Conservation (phyloP, 2,888 invertebrate genomes). For the Cephus runcator region DNA sequence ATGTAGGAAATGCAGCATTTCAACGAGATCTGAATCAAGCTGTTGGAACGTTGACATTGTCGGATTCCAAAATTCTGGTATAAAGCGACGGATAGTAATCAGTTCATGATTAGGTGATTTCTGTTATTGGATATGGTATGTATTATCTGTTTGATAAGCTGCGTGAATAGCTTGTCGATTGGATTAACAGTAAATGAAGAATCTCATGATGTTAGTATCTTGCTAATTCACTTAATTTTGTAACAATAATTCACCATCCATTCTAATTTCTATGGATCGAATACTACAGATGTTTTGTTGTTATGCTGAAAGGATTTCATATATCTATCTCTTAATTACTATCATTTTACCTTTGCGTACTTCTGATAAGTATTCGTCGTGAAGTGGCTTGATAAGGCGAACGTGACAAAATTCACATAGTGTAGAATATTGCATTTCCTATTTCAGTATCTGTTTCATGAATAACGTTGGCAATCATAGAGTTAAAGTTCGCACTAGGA, state of each 20-base stretch:
- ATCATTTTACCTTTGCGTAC: not conserved
- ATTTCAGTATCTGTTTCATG: not conserved
- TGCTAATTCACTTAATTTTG: not conserved
- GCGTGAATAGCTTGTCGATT: not conserved
- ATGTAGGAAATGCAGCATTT: not conserved
- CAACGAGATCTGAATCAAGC: not conserved
- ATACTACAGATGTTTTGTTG: not conserved
- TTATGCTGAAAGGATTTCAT: not conserved
- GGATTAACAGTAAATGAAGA: not conserved
- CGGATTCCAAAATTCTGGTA: not conserved
- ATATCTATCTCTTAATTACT: not conserved
- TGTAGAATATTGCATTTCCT: not conserved
- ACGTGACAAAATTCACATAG: not conserved
- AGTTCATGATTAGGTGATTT: not conserved
- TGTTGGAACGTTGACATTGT: not conserved
- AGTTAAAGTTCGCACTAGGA: not conserved
- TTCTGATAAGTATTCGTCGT: not conserved
- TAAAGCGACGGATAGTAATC: not conserved
- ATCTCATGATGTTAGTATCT: not conserved
- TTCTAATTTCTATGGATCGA: not conserved
- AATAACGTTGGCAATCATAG: not conserved
- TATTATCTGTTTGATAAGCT: not conserved
- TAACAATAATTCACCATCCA: not conserved
- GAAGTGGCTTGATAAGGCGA: not conserved
- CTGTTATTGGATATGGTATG: not conserved